Percentiles rank a stretch among this genome's conserved stretches.
Evolutionary conservation across 1,140 invertebrate species (phyloP).

Genomic region (Drosophila repleta): DNA sequence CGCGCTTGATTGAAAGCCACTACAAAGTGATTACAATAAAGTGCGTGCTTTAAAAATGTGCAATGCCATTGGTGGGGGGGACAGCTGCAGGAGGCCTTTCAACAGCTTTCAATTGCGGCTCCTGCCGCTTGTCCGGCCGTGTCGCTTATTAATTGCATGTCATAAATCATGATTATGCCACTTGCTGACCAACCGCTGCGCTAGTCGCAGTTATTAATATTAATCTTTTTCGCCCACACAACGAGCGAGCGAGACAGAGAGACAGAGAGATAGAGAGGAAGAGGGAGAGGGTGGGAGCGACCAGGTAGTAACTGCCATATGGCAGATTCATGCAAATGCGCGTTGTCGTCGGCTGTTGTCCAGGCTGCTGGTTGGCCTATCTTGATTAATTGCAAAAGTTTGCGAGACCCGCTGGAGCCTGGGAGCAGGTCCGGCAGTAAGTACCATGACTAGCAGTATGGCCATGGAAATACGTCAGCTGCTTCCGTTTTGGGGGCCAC

Average conservation of each 20-base stretch:
- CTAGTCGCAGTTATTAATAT: slow-evolving; percentile 82
- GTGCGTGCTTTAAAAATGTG: slow-evolving; percentile 73
- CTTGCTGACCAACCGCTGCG: slow-evolving; percentile 76
- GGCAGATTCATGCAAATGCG: slow-evolving; percentile 68
- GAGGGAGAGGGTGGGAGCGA: neutral
- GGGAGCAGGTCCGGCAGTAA: slow-evolving; percentile 26
- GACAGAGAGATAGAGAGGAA: neutral
- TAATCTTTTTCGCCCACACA: slow-evolving; percentile 78
- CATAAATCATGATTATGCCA: slow-evolving; percentile 83
- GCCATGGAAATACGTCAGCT: slow-evolving; percentile 76
- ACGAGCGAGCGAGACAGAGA: slow-evolving; percentile 2
- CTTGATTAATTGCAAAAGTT: slow-evolving; percentile 82
- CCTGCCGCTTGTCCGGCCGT: slow-evolving; percentile 44
- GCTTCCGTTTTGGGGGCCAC: slow-evolving; percentile 41
- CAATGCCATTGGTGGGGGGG: slow-evolving; percentile 11
- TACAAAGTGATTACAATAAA: slow-evolving; percentile 46
- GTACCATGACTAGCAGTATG: neutral
- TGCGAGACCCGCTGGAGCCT: slow-evolving; percentile 61
- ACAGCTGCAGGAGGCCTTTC: slow-evolving; percentile 42
- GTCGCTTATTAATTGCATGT: slow-evolving; percentile 79
- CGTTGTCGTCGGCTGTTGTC: slow-evolving; percentile 44
- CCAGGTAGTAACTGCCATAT: slow-evolving; percentile 57
- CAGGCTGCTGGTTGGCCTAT: slow-evolving; percentile 62
- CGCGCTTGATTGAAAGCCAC: slow-evolving; percentile 50
- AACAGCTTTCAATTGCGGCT: slow-evolving; percentile 73